phyloP scores from a whole-genome alignment of 2,888 invertebrate species.

The Pycnomerus fuliginosus region DNA sequence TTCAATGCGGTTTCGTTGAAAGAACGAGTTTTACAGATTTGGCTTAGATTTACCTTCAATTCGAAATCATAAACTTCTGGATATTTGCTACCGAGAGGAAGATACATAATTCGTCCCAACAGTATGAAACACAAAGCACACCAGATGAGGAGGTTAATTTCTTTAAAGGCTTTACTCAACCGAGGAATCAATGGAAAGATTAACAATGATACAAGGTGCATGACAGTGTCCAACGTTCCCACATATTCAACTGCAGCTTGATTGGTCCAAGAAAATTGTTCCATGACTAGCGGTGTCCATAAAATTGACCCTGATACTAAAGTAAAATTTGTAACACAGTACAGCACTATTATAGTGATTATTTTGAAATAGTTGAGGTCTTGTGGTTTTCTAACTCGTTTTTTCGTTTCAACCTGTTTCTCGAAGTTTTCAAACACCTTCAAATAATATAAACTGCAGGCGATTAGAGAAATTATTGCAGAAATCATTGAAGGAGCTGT shows the following conservation, averaged over 20 bases:
- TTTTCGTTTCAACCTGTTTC: slow-evolving; percentile 70
- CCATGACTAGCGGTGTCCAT: slow-evolving; percentile 82
- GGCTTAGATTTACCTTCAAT: slow-evolving; percentile 39
- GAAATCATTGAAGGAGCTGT: slow-evolving; percentile 86
- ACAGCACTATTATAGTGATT: slow-evolving; percentile 76
- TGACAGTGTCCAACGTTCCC: slow-evolving; percentile 79
- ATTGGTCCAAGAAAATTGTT: slow-evolving; percentile 86
- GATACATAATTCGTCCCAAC: slow-evolving; percentile 69
- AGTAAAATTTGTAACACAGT: slow-evolving; percentile 83
- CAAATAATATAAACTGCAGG: slow-evolving; percentile 74
- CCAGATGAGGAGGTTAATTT: slow-evolving; percentile 77
- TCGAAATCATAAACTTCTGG: slow-evolving; percentile 54
- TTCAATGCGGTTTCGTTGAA: slow-evolving; percentile 21
- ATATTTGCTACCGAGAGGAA: slow-evolving; percentile 74
- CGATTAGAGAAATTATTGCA: slow-evolving; percentile 69
- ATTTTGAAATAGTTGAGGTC: slow-evolving; percentile 75
- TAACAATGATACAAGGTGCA: slow-evolving; percentile 73
- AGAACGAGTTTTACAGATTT: slow-evolving; percentile 34
- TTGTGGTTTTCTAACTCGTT: slow-evolving; percentile 68
- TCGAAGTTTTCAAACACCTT: slow-evolving; percentile 70
- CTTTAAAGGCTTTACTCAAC: slow-evolving; percentile 70
- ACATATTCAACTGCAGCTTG: slow-evolving; percentile 74
- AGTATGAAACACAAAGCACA: slow-evolving; percentile 81
- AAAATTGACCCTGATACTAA: slow-evolving; percentile 86
- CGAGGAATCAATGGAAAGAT: slow-evolving; percentile 72